phyloP scores from a whole-genome alignment of 2,113 vertebrate species.

The Scytalopus superciliaris region DNA sequence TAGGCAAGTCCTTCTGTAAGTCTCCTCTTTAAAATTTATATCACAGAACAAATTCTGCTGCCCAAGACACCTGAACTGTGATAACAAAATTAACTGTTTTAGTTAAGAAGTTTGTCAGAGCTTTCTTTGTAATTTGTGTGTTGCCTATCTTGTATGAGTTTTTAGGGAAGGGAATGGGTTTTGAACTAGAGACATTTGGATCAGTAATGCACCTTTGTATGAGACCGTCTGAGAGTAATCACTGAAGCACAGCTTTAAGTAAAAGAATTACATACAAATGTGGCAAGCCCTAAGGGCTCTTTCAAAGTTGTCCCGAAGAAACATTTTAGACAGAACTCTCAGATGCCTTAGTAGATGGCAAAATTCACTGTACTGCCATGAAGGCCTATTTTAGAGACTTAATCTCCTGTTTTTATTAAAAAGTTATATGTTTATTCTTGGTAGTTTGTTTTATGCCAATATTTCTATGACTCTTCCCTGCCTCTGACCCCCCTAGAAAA shows the following conservation, averaged over 20 bases:
- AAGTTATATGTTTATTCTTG: neutral
- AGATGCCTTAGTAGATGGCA: neutral
- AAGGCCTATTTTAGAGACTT: slow-evolving; percentile 46
- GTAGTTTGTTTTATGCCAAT: neutral
- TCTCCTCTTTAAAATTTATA: neutral
- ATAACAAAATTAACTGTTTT: neutral
- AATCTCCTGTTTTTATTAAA: neutral
- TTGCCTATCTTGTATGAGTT: neutral
- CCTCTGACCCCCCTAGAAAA: neutral
- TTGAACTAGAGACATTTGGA: neutral
- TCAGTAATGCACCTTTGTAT: neutral
- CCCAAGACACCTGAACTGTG: neutral
- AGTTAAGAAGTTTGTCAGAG: neutral
- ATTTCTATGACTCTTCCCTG: neutral
- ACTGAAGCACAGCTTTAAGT: neutral
- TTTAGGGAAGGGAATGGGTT: neutral
- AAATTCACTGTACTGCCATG: neutral
- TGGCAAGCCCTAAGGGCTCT: neutral
- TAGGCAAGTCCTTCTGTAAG: accelerated
- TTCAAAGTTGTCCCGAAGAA: neutral
- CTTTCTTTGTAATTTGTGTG: neutral
- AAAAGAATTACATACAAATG: neutral
- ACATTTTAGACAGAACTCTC: neutral
- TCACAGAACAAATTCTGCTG: neutral
- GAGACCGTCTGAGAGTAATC: neutral